These are phyloP conservation scores for Mythimna impura DNA, from an alignment of 2,888 invertebrate species.

Conservation along the genomic window DNA sequence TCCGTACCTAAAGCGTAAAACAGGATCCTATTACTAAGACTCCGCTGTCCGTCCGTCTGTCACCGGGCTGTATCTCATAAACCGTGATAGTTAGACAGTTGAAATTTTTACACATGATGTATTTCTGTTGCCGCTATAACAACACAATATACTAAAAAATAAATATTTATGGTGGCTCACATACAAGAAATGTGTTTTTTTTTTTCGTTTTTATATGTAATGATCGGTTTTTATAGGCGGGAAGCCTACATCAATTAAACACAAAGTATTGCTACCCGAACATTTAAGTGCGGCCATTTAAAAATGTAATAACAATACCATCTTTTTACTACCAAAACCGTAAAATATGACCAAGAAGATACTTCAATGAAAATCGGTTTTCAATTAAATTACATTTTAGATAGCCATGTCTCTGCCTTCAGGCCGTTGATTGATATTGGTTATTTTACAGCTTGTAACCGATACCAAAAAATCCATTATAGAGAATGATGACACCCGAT, in stretches of 20 bases:
- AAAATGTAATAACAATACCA: not conserved
- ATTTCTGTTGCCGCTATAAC: too few species aligned
- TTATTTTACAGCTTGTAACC: slow-evolving; percentile 41
- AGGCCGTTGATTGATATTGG: slow-evolving; percentile 54
- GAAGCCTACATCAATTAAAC: not conserved
- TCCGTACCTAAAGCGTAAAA: too few species aligned
- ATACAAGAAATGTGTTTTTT: too few species aligned
- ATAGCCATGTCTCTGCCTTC: slow-evolving; percentile 10
- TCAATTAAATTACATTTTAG: slow-evolving; percentile 32
- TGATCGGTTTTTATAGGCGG: too few species aligned
- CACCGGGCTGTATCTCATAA: too few species aligned
- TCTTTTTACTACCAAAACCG: slow-evolving; percentile 7
- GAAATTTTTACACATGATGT: too few species aligned
- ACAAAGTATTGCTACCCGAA: not conserved
- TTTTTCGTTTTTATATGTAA: too few species aligned
- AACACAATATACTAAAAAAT: too few species aligned
- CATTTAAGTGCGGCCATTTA: not conserved
- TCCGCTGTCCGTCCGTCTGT: too few species aligned
- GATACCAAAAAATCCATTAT: slow-evolving; percentile 33
- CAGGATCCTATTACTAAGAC: too few species aligned
- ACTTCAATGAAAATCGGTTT: slow-evolving; percentile 29
- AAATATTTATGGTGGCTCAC: too few species aligned
- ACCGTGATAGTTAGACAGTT: too few species aligned
- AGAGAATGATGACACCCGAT: slow-evolving; percentile 35
- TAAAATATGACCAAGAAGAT: slow-evolving; percentile 27